Base-by-base conservation (phyloP, 2,113 vertebrate species). In the Barnardius zonarius region DNA sequence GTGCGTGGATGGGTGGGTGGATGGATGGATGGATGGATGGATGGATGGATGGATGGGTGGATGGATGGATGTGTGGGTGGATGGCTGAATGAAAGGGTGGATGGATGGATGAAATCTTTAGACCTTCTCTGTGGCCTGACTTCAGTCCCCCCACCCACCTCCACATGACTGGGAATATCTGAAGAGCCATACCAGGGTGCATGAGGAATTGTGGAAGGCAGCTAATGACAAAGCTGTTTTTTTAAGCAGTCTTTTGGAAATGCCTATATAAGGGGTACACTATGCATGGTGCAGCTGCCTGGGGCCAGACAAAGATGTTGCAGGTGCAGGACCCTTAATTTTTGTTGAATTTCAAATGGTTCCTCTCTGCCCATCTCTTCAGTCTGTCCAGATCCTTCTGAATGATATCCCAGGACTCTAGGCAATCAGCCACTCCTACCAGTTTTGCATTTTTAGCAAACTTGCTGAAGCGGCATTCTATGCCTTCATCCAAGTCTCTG, bases 251-350 rank as follows among this genome's bases (percentile, higher is more conserved):
- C 27, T 18, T 52, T 74, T 62, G 25, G 14, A 63, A 66, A 80
- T 4, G 1, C 5, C 19, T 28, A 0, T 44, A 13, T 81, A 80
- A 80, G 5, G 6, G 5, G 2, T 35, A 35, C 4, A 4, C 64
- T 64, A 19, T 19, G 10, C 8, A 35, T 12, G 5, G 27, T 27
- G 30, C 20, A 66, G 9, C 11, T 59, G 10, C 22, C 23, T 46
- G 31, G 12, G 17, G 11, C 11, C 63, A 79, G 23, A 51, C 4
- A 67, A 35, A 67, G 44, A 5, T 27, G 4, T 73, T 80, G 6
- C 33, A 59, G 57, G 20, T 15, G 20, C 33, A 59, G 57, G 57
- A n/a, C 20, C 13, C 57, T 59, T 59, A 14, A n/a, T 59, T 59
- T n/a, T 59, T n/a, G 57, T 59, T 59, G 57, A n/a, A n/a, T 59